Percentiles rank a stretch among this genome's conserved stretches.
Evolutionary conservation across 2,113 vertebrate genomes (phyloP).

Genomic region (Bungarus multicinctus): DNA sequence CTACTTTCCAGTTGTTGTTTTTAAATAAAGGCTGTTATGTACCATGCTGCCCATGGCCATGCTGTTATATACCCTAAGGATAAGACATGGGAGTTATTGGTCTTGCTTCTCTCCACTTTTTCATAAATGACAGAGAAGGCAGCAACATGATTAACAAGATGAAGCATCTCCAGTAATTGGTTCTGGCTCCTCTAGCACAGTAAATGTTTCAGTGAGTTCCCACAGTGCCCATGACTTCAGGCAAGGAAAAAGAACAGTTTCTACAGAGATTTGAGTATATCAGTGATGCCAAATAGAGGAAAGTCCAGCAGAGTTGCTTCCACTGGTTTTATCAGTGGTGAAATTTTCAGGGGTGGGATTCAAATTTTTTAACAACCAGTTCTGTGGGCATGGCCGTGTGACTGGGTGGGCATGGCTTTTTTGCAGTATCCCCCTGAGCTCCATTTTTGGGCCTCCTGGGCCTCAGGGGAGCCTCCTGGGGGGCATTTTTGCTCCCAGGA

Average conservation of each 20-base stretch:
- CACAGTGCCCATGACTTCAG: not conserved
- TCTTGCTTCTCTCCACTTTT: not conserved
- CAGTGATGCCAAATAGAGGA: not conserved
- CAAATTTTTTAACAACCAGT: too few relatives aligned
- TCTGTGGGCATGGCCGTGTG: too few relatives aligned
- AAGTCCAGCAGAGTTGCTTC: not conserved
- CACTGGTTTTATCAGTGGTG: not conserved
- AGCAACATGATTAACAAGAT: not conserved
- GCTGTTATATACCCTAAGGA: not conserved
- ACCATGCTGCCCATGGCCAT: not conserved
- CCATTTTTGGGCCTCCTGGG: too few relatives aligned
- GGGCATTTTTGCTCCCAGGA: too few relatives aligned
- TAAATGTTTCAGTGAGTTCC: not conserved
- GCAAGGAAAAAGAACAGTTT: not conserved
- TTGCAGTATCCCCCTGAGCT: too few relatives aligned
- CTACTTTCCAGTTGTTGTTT: not conserved
- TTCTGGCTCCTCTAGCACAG: not conserved
- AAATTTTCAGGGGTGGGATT: not conserved
- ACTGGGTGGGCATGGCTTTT: too few relatives aligned
- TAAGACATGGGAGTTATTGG: not conserved
- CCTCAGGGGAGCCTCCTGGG: too few relatives aligned
- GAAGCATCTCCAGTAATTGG: not conserved
- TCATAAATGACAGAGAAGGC: not conserved
- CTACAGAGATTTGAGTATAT: not conserved
- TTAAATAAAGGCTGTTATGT: not conserved